phyloP scores from a whole-genome alignment of 2,113 vertebrate species.

The Zapornia atra region DNA sequence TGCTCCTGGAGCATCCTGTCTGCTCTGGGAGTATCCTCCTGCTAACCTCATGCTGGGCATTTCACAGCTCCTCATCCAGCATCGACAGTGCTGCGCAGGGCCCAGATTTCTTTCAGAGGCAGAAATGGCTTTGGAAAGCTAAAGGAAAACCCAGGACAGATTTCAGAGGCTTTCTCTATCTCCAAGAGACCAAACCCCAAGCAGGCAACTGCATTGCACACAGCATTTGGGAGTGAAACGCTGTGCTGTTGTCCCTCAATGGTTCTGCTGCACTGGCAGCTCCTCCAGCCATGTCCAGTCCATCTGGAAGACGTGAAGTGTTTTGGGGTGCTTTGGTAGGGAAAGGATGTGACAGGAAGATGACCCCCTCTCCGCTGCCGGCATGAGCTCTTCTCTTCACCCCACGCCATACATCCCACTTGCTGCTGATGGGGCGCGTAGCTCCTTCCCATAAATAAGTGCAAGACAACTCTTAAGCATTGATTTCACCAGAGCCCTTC shows the following conservation, averaged over 20 bases:
- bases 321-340: neutral
- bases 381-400: neutral
- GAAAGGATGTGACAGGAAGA: neutral
- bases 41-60: neutral
- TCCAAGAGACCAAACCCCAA: neutral
- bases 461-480: neutral
- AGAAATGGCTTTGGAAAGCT: neutral
- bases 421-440: neutral
- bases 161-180: neutral
- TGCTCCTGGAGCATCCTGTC: neutral
- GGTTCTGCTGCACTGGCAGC: neutral
- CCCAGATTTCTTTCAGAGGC: neutral
- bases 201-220: neutral
- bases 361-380: no score
- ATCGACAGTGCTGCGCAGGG: accelerated
- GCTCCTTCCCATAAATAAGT: neutral
- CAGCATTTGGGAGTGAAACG: neutral
- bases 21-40: neutral
- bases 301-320: neutral
- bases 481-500: constrained; percentile 13
- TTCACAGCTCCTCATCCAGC: neutral
- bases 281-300: accelerated
- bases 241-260: neutral
- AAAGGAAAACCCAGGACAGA: neutral
- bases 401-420: accelerated